A percentile compares a stretch with the other conserved stretches of the same genome.
These are phyloP conservation scores for Lepidurus couesii DNA, from an alignment of 1,140 invertebrate species.

Conservation along the genomic window DNA sequence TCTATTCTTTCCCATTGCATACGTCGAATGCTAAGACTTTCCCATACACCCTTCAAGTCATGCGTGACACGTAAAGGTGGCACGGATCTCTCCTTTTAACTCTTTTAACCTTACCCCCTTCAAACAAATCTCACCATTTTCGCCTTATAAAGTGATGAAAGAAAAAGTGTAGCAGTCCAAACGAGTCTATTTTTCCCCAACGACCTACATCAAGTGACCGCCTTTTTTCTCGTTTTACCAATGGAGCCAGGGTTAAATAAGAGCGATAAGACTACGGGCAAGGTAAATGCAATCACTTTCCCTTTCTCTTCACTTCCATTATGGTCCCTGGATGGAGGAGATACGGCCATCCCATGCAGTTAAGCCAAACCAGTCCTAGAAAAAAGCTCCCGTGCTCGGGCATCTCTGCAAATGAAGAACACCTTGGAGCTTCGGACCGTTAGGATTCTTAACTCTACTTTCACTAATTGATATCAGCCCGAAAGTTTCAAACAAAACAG, in stretches of 20 bases:
- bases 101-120: conserved; percentile 1
- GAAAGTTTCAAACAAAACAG: too few relatives aligned
- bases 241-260: background rate
- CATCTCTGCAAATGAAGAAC: background rate
- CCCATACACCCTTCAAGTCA: conserved; percentile 18
- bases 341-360: too few relatives aligned
- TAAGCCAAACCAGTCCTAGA: too few relatives aligned
- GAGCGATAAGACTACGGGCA: background rate
- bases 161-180: background rate
- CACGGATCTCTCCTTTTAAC: conserved; percentile 1
- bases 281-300: conserved; percentile 9
- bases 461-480: background rate
- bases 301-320: conserved; percentile 7
- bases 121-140: background rate
- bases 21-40: conserved; percentile 1
- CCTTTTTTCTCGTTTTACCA: background rate
- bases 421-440: background rate
- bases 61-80: conserved; percentile 9
- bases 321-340: background rate
- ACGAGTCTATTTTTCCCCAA: background rate
- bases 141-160: background rate
- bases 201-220: conserved; percentile 9
- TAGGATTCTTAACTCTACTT: background rate
- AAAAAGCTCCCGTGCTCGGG: too few relatives aligned
- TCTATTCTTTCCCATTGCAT: background rate